A percentile compares a stretch with the other conserved stretches of the same genome.
phyloP scores from a whole-genome alignment of 2,888 invertebrate genomes.

The Ecdyonurus torrentis region DNA sequence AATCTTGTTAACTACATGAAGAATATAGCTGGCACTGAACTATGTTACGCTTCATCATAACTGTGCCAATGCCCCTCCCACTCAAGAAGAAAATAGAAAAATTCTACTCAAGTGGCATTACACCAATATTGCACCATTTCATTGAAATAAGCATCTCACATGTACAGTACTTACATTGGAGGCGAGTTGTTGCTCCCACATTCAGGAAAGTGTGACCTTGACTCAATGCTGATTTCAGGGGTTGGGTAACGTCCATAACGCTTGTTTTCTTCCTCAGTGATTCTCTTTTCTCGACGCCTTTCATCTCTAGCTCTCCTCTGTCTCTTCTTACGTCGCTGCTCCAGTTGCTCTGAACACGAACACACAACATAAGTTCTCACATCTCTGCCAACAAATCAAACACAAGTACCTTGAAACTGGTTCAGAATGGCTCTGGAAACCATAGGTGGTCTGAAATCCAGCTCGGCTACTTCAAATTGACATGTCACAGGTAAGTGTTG shows the following conservation, averaged over 20 bases:
- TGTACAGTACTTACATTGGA: not conserved
- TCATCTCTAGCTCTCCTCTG: conserved; percentile 61
- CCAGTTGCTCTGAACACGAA: conserved; percentile 44
- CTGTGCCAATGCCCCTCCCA: no score
- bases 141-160: no score
- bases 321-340: conserved; percentile 48
- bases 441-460: conserved; percentile 56
- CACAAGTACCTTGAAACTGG: conserved; percentile 44
- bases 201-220: conserved; percentile 38
- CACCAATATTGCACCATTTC: no score
- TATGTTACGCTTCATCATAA: no score
- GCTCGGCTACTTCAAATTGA: conserved; percentile 78
- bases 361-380: not conserved
- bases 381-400: not conserved
- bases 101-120: no score
- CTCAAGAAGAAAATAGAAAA: no score
- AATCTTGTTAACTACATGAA: no score
- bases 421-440: conserved; percentile 49
- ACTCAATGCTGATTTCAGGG: conserved; percentile 44
- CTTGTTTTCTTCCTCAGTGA: conserved; percentile 51
- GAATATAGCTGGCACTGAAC: no score
- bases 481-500: conserved; percentile 82
- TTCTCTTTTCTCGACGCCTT: conserved; percentile 58
- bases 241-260: conserved; percentile 47
- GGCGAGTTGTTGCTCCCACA: conserved; percentile 19